These are phyloP conservation scores for Scaptomyza tumidula DNA, from an alignment of 2,888 invertebrate genomes.

Conservation along the genomic window DNA sequence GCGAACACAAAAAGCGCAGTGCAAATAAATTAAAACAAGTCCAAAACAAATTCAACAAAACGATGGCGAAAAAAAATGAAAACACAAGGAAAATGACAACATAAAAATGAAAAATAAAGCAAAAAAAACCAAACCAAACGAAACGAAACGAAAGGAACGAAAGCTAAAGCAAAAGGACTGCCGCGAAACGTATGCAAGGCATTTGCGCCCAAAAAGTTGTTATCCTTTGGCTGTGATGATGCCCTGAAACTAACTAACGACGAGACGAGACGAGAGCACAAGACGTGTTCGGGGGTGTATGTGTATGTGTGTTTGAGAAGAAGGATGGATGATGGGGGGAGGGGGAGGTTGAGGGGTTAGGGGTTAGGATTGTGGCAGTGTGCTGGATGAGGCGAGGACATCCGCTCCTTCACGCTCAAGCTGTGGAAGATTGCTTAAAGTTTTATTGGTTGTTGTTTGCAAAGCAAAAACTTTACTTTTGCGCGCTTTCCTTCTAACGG, in stretches of 20 bases:
- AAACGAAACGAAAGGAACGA: not conserved
- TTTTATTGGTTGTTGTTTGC: conserved; percentile 81
- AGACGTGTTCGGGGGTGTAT: not conserved
- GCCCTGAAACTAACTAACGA: conserved; percentile 33
- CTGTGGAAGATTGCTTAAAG: conserved; percentile 80
- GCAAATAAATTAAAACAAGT: conserved; percentile 61
- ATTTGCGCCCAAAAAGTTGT: conserved; percentile 56
- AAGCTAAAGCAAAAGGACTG: conserved; percentile 3
- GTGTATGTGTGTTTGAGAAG: not conserved
- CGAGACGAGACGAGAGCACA: conserved; percentile 16
- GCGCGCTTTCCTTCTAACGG: conserved; percentile 65
- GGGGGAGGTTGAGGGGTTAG: not conserved
- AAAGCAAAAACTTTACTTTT: conserved; percentile 77
- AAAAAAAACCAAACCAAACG: not conserved
- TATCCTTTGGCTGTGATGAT: conserved; percentile 39
- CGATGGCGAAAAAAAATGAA: conserved; percentile 2
- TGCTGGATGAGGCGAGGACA: conserved; percentile 31
- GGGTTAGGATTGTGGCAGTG: not conserved
- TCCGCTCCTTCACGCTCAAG: conserved; percentile 65
- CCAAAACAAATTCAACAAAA: conserved; percentile 42
- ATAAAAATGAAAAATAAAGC: conserved; percentile 5
- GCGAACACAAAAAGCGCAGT: conserved; percentile 35
- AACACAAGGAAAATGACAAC: conserved; percentile 9
- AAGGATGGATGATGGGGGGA: not conserved
- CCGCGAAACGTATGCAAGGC: conserved; percentile 65